phyloP scores from a whole-genome alignment of 1,140 invertebrate genomes.

The Zaprionus africanus region DNA sequence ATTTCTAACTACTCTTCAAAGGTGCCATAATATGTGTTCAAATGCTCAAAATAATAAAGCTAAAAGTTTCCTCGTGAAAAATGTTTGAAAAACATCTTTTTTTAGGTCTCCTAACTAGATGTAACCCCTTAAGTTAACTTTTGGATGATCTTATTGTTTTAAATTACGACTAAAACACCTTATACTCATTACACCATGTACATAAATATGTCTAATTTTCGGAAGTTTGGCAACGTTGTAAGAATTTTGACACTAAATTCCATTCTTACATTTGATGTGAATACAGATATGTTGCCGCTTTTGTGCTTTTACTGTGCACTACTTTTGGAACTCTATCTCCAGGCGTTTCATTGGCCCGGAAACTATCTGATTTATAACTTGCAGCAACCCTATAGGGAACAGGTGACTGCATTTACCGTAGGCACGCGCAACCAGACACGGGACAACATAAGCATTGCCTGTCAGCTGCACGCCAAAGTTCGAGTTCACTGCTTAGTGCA shows the following conservation, averaged over 20 bases:
- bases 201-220: too few species aligned
- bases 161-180: too few species aligned
- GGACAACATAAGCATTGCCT: slow-evolving; percentile 86
- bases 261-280: background rate
- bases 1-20: too few species aligned
- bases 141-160: too few species aligned
- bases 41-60: too few species aligned
- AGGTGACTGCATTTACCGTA: slow-evolving; percentile 13
- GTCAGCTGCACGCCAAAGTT: slow-evolving; percentile 90
- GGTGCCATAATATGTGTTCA: too few species aligned
- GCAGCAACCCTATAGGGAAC: slow-evolving; percentile 45
- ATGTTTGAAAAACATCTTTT: too few species aligned
- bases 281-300: background rate
- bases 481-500: slow-evolving; percentile 89
- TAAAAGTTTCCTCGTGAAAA: too few species aligned
- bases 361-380: background rate
- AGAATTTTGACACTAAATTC: background rate
- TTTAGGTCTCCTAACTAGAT: too few species aligned
- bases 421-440: slow-evolving; percentile 31
- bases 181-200: too few species aligned
- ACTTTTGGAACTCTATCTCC: slow-evolving; percentile 12
- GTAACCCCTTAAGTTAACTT: too few species aligned
- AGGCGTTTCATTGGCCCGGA: background rate
- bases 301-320: background rate
- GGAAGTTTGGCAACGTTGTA: background rate